phyloP scores from a whole-genome alignment of 2,113 vertebrate genomes.

The Alligator mississippiensis region DNA sequence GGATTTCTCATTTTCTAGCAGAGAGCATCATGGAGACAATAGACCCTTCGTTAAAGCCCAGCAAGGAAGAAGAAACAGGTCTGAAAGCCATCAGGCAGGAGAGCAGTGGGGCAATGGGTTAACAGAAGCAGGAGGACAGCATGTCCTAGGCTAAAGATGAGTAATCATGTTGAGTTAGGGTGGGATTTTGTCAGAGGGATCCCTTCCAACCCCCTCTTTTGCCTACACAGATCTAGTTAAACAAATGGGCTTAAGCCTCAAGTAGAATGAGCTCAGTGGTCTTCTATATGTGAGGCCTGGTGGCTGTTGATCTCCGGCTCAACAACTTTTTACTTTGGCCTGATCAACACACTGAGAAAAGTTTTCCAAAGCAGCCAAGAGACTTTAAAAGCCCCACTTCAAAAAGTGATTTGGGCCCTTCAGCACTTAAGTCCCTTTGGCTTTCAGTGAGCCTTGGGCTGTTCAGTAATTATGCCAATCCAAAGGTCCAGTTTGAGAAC shows the following conservation, averaged over 20 bases:
- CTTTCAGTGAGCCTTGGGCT: not conserved
- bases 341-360: not conserved
- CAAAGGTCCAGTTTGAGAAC: too few species aligned
- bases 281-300: accelerated
- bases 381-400: not conserved
- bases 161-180: not conserved
- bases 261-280: not conserved
- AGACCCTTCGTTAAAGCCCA: not conserved
- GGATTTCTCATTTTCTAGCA: not conserved
- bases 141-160: not conserved
- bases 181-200: not conserved
- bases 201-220: not conserved
- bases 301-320: accelerated
- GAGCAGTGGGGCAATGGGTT: not conserved
- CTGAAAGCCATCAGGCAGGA: not conserved
- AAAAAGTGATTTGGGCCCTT: not conserved
- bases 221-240: not conserved
- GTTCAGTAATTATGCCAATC: accelerated
- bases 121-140: not conserved
- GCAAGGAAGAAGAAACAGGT: not conserved
- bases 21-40: not conserved
- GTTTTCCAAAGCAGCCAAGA: accelerated
- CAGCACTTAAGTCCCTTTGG: not conserved
- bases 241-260: not conserved
- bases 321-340: not conserved